Conservation (phyloP, 2,113 vertebrate species). For the Parus major region DNA sequence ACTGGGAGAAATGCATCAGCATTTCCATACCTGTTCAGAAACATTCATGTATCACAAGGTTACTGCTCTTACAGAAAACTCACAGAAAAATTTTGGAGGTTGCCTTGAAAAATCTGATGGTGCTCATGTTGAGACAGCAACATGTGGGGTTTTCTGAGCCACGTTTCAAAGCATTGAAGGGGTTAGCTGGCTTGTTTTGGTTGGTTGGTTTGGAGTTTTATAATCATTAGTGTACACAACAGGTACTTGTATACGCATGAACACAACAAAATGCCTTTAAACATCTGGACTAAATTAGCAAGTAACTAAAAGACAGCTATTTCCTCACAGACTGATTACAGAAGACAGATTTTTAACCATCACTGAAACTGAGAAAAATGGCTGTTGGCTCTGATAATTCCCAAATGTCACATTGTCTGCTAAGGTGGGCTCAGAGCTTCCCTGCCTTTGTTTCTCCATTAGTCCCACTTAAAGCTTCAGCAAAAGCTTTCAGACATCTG, state of each 20-base stretch:
- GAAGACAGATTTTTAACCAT: background rate
- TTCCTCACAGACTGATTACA: background rate
- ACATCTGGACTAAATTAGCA: background rate
- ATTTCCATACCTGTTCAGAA: background rate
- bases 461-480: background rate
- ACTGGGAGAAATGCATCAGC: background rate
- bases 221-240: background rate
- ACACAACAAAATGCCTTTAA: background rate
- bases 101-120: background rate
- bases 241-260: background rate
- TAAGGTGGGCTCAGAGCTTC: background rate
- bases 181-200: background rate
- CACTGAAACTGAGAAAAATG: background rate
- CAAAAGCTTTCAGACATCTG: background rate
- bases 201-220: background rate
- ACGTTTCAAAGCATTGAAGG: background rate
- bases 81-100: background rate
- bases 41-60: rapidly evolving
- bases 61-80: background rate
- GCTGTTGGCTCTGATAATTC: background rate
- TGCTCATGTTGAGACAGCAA: rapidly evolving
- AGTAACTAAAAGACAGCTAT: background rate
- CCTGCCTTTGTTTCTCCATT: background rate
- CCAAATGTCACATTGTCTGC: background rate
- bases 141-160: background rate